phyloP scores from a whole-genome alignment of 1,140 invertebrate species.

The Berghia stephanieae region DNA sequence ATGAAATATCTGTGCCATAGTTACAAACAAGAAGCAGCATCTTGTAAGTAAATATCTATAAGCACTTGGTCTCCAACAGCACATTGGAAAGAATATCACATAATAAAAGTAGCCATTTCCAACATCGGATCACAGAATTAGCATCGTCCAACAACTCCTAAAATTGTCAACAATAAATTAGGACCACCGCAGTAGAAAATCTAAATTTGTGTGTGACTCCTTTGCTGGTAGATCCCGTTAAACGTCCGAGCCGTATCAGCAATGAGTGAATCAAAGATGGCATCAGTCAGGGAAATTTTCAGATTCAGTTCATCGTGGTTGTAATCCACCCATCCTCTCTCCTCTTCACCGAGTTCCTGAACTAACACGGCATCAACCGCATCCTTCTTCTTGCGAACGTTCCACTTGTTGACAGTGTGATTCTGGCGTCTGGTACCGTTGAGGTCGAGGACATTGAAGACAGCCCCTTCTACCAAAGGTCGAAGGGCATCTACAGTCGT shows the following conservation, averaged over 20 bases:
- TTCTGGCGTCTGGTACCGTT: slow-evolving; percentile 71
- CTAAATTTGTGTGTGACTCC: background rate
- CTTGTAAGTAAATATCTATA: no score
- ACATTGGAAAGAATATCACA: no score
- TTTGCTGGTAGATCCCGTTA: slow-evolving; percentile 47
- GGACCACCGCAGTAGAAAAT: background rate
- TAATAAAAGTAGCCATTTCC: no score
- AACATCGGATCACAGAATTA: no score
- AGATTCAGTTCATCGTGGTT: slow-evolving; percentile 76
- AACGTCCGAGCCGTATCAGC: slow-evolving; percentile 71
- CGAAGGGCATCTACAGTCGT: slow-evolving; percentile 51
- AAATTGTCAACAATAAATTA: no score
- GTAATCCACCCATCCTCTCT: slow-evolving; percentile 78
- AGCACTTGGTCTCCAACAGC: no score
- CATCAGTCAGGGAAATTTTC: slow-evolving; percentile 75
- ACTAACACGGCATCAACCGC: slow-evolving; percentile 78
- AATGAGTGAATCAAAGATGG: slow-evolving; percentile 74
- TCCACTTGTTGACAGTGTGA: slow-evolving; percentile 74
- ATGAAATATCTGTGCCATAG: no score
- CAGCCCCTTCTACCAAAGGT: slow-evolving; percentile 53
- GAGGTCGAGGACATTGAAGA: slow-evolving; percentile 69
- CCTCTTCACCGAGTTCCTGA: slow-evolving; percentile 76
- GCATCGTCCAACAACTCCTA: no score
- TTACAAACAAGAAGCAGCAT: no score
- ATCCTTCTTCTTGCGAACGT: slow-evolving; percentile 77